Evolutionary conservation across 2,797 vertebrate species (phyloP).

Genomic region (Phylloscopus collybita): DNA sequence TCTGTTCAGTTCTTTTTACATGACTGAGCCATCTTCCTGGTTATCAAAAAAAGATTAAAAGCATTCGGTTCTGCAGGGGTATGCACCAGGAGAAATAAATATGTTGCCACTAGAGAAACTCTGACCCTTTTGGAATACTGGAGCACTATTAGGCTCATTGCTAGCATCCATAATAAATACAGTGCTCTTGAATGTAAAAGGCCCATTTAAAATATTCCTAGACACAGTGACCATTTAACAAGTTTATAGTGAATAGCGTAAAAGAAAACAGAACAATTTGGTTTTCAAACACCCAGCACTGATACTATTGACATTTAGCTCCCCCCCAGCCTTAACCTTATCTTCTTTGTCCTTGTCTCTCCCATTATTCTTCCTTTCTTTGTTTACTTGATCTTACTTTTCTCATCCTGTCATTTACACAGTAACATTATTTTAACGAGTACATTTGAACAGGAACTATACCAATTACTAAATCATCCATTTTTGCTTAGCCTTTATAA

Average conservation of each 20-base stretch:
- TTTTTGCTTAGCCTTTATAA: conserved; percentile 67
- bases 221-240: conserved; percentile 58
- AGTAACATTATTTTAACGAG: conserved; percentile 73
- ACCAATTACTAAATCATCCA: conserved; percentile 63
- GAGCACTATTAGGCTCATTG: background rate
- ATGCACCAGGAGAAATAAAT: background rate
- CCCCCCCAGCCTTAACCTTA: conserved; percentile 47
- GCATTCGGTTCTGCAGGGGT: background rate
- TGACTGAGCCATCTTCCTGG: background rate
- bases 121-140: conserved; percentile 1
- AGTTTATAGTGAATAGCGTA: conserved; percentile 53
- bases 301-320: conserved; percentile 61
- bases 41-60: conserved; percentile 15
- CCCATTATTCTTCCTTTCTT: conserved; percentile 58
- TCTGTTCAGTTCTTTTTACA: background rate
- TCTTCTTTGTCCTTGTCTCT: conserved; percentile 43
- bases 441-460: conserved; percentile 70
- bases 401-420: conserved; percentile 67
- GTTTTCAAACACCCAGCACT: conserved; percentile 40
- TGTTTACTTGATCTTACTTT: conserved; percentile 60
- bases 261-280: conserved; percentile 39
- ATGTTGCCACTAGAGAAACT: background rate
- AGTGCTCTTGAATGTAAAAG: conserved; percentile 49
- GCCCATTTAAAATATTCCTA: conserved; percentile 52
- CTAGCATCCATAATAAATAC: conserved; percentile 5